These are phyloP conservation scores for Acanthiza pusilla DNA, from an alignment of 2,797 vertebrate species.

Conservation along the genomic window DNA sequence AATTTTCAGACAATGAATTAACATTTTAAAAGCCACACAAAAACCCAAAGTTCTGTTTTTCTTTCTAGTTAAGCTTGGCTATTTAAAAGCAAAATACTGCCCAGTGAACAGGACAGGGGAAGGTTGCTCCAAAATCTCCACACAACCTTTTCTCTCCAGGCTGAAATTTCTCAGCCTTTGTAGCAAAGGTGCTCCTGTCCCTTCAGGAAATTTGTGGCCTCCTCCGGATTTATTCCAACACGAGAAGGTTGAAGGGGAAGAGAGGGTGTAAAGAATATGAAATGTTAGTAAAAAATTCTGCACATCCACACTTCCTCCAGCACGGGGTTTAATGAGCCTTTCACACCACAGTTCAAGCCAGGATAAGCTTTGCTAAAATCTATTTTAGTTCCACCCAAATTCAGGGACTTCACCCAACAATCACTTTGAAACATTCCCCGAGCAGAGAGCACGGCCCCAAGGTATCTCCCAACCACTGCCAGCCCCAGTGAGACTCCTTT, in stretches of 20 bases:
- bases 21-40: background rate
- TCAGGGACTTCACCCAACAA: background rate
- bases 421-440: background rate
- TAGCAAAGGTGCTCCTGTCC: background rate
- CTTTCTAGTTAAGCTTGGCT: background rate
- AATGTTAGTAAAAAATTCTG: background rate
- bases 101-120: background rate
- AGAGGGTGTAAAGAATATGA: background rate
- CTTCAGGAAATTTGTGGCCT: background rate
- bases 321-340: background rate
- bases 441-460: background rate
- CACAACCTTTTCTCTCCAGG: background rate
- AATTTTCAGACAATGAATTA: background rate
- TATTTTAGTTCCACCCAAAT: background rate
- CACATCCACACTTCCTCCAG: background rate
- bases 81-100: background rate
- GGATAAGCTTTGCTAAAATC: background rate
- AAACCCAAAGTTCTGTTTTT: background rate
- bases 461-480: fast-evolving
- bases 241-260: background rate
- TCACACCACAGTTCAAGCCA: background rate
- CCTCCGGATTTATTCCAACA: background rate
- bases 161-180: background rate
- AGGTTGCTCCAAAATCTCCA: background rate
- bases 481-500: background rate